These are phyloP conservation scores for Temnothorax longispinosus DNA, from an alignment of 1,140 invertebrate genomes.

Conservation along the genomic window DNA sequence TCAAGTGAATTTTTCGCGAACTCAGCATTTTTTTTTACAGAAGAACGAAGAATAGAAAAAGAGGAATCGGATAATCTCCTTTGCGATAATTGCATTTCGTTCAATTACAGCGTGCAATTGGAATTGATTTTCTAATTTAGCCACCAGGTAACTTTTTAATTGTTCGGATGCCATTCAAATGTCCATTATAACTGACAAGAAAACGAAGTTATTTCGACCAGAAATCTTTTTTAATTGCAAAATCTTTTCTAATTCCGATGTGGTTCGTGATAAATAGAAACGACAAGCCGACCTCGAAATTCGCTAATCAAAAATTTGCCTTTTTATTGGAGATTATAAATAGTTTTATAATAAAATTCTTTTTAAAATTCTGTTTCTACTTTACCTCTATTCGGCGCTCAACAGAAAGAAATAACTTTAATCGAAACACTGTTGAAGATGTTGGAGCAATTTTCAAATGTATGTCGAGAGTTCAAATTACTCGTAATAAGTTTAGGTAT, in stretches of 20 bases:
- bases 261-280: neutral
- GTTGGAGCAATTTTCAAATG: neutral
- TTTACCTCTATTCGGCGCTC: neutral
- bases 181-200: neutral
- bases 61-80: neutral
- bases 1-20: neutral
- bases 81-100: neutral
- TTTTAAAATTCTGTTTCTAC: neutral
- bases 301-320: neutral
- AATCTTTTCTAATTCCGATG: neutral
- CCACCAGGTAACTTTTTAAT: neutral
- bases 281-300: neutral
- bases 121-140: neutral
- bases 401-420: neutral
- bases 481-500: slow-evolving; percentile 6
- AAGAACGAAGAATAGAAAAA: neutral
- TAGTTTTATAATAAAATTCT: neutral
- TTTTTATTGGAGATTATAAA: neutral
- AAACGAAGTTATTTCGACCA: neutral
- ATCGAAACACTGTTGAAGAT: neutral
- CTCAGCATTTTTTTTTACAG: neutral
- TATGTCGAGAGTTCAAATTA: neutral
- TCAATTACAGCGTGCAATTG: neutral
- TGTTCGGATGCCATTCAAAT: neutral
- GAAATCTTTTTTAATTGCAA: neutral